Conservation (phyloP, 2,888 invertebrate species). For the Phaonia tiefii region DNA sequence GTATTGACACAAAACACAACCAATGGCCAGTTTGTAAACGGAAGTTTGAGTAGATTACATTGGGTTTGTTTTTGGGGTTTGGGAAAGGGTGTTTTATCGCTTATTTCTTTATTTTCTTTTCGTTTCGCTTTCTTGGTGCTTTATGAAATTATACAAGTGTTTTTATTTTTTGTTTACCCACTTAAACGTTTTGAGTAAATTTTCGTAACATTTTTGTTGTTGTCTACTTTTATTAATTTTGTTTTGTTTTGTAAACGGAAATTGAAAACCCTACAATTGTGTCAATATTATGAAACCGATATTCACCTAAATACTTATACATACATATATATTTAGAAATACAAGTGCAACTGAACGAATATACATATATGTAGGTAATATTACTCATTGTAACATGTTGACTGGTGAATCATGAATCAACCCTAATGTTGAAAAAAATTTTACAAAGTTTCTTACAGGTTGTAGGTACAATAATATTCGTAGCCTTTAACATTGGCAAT, state of each 20-base stretch:
- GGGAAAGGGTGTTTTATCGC: neutral
- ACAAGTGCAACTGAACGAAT: too few relatives aligned
- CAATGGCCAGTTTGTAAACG: neutral
- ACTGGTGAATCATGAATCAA: too few relatives aligned
- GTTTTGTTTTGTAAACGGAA: constrained; percentile 27
- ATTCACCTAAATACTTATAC: too few relatives aligned
- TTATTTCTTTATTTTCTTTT: neutral
- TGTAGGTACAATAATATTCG: too few relatives aligned
- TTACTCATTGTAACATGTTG: too few relatives aligned
- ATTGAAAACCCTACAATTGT: constrained; percentile 21
- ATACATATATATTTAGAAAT: too few relatives aligned
- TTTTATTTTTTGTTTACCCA: neutral
- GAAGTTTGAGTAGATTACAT: too few relatives aligned
- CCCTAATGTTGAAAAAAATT: too few relatives aligned
- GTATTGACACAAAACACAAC: too few relatives aligned
- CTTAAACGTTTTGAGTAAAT: constrained; percentile 11
- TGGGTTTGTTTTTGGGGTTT: neutral
- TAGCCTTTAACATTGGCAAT: too few relatives aligned
- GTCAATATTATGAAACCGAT: constrained; percentile 23
- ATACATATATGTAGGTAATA: too few relatives aligned
- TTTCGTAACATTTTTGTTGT: neutral
- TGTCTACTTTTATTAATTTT: neutral
- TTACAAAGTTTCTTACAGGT: too few relatives aligned
- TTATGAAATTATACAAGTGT: neutral
- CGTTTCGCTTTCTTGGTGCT: neutral